Evolutionary conservation across 2,888 invertebrate genomes (phyloP), one percentile per base, ranked within the genome.

Genomic region (Rhyacophila evoluta): DNA sequence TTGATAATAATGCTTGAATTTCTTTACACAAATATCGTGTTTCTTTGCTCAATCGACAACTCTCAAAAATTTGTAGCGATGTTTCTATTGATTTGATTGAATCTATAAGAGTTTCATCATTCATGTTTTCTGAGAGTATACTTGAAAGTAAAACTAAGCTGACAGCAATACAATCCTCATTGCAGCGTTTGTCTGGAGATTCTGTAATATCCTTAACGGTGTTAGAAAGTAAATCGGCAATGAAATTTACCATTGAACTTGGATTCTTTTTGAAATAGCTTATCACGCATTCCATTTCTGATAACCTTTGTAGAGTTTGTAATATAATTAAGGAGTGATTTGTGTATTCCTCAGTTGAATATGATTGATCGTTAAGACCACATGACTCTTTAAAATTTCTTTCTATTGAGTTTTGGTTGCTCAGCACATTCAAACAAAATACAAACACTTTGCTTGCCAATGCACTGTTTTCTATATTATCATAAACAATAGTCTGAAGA

Each of bases 241-340:
- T 86, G 82, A 91, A 92, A 77, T 87, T 84, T 1, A 91, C 84
- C 2, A 91, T 87, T 81, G 87, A 85, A 8, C 84, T 82, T 2
- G 91, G 90, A 82, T 89, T 86, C 19, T 85, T 84, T 84, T 87
- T 90, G 41, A 92, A 85, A 74, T 85, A 83, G 72, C 84, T 84
- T 41, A 89, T 86, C 33, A 91, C 85, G 83, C 87, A 86, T 75
- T 88, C 86, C 81, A 87, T 87, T 77, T 87, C 87, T 1, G 90
- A 86, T 84, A 92, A 86, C 83, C 89, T 88, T 77, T 90, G 88
- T 25, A 92, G 85, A 55, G 91, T 82, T 77, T 90, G 89, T 38
- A 91, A 88, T 78, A 90, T 87, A 2, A 86, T 84, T 28, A 89
- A 84, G 85, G 90, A 90, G 72, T 88, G 85, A 83, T 86, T 85